Conservation (phyloP, 1,140 invertebrate genomes). For the Hetaerina americana region DNA sequence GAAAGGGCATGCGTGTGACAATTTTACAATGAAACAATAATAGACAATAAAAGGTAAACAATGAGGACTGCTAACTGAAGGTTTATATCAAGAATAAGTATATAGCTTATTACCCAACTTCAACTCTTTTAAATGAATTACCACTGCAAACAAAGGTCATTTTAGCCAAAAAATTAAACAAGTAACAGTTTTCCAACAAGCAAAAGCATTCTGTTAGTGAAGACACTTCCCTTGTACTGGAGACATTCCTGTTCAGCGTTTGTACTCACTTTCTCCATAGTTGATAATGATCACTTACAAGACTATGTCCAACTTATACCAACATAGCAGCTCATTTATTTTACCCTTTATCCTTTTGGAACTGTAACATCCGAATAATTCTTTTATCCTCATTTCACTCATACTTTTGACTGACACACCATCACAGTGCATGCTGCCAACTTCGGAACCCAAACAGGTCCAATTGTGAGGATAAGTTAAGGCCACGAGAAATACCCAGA, state of each 20-base stretch:
- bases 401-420: not conserved
- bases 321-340: not conserved
- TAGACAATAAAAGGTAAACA: too few relatives aligned
- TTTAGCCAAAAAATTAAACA: not conserved
- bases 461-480: not conserved
- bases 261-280: not conserved
- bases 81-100: too few relatives aligned
- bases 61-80: too few relatives aligned
- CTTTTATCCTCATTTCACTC: not conserved
- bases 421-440: not conserved
- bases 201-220: not conserved
- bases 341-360: not conserved
- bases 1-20: too few relatives aligned
- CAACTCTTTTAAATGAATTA: too few relatives aligned
- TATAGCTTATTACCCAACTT: too few relatives aligned
- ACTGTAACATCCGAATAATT: not conserved
- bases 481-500: not conserved
- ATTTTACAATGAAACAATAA: too few relatives aligned
- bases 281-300: too few relatives aligned
- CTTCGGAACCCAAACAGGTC: too few relatives aligned
- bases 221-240: not conserved
- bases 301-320: too few relatives aligned
- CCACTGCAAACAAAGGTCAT: too few relatives aligned
- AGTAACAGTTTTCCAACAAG: not conserved
- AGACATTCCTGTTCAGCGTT: not conserved